Evolutionary conservation across 2,113 vertebrate genomes (phyloP).

Genomic region (Pycnonotus jocosus): DNA sequence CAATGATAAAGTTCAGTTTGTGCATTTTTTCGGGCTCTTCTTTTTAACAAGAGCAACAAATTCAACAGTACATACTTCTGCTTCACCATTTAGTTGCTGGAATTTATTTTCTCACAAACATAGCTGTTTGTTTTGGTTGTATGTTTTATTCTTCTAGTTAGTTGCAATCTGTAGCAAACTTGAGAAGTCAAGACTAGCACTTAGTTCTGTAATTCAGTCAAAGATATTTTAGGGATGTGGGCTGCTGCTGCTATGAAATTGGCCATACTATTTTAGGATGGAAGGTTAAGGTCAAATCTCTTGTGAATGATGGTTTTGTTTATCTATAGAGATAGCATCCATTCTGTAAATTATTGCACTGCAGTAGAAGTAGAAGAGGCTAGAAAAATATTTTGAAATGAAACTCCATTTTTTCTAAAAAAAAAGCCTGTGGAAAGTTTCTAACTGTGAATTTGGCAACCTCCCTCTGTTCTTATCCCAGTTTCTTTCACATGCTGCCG

Average conservation of each 20-base stretch:
- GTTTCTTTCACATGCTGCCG: not conserved
- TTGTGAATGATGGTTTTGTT: slow-evolving; percentile 47
- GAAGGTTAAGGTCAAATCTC: slow-evolving; percentile 50
- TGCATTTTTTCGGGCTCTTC: not conserved
- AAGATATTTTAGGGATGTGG: slow-evolving; percentile 28
- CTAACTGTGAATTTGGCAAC: slow-evolving; percentile 5
- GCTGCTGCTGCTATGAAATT: slow-evolving; percentile 11
- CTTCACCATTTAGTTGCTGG: not conserved
- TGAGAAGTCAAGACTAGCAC: not conserved
- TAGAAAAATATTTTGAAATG: slow-evolving; percentile 39
- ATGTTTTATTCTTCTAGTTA: not conserved
- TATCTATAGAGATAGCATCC: slow-evolving; percentile 15
- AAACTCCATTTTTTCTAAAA: not conserved
- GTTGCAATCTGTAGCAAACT: not conserved
- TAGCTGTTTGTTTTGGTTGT: not conserved
- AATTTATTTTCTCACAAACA: not conserved
- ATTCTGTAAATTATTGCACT: slow-evolving; percentile 25
- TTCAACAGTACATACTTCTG: not conserved
- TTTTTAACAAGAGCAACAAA: not conserved
- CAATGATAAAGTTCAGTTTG: not conserved
- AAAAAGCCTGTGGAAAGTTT: slow-evolving; percentile 3
- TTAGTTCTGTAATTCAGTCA: not conserved
- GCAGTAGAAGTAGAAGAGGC: slow-evolving; percentile 10
- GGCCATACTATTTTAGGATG: slow-evolving; percentile 26
- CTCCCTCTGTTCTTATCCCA: not conserved